phyloP scores from a whole-genome alignment of 2,797 vertebrate genomes.

The Eurystomus glaucurus region DNA sequence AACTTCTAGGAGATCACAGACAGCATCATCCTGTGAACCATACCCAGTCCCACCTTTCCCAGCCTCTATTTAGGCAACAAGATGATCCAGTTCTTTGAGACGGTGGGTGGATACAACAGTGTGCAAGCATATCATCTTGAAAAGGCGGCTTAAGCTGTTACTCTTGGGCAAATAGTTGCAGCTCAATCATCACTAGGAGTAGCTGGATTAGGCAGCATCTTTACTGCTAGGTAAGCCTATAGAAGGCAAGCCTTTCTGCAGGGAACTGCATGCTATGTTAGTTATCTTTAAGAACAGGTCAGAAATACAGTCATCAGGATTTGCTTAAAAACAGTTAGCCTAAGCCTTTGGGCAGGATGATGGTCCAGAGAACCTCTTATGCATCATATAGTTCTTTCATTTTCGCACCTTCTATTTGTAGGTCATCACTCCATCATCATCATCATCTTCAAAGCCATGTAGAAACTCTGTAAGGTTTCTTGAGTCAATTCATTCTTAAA shows the following conservation, averaged over 20 bases:
- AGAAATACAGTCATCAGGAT: background rate
- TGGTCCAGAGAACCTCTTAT: background rate
- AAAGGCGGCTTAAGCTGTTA: background rate
- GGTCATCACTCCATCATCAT: background rate
- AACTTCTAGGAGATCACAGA: background rate
- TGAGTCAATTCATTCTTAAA: slow-evolving; percentile 7
- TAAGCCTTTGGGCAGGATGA: background rate
- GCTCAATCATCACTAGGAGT: background rate
- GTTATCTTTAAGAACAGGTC: background rate
- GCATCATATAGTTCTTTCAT: background rate
- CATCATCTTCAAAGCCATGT: background rate
- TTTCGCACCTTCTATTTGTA: background rate
- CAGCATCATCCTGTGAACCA: rapidly evolving
- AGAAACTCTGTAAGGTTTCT: background rate
- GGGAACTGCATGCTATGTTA: background rate
- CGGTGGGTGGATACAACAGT: background rate
- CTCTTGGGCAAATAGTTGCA: background rate
- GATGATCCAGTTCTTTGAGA: background rate
- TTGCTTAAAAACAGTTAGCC: background rate
- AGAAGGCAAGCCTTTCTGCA: background rate
- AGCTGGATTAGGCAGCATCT: background rate
- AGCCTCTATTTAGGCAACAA: background rate
- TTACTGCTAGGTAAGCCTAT: background rate
- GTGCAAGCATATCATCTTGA: background rate
- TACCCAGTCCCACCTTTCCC: background rate